A percentile compares a stretch with the other conserved stretches of the same genome.
phyloP scores from a whole-genome alignment of 2,888 invertebrate genomes.

The Nematopogon swammerdamellus region DNA sequence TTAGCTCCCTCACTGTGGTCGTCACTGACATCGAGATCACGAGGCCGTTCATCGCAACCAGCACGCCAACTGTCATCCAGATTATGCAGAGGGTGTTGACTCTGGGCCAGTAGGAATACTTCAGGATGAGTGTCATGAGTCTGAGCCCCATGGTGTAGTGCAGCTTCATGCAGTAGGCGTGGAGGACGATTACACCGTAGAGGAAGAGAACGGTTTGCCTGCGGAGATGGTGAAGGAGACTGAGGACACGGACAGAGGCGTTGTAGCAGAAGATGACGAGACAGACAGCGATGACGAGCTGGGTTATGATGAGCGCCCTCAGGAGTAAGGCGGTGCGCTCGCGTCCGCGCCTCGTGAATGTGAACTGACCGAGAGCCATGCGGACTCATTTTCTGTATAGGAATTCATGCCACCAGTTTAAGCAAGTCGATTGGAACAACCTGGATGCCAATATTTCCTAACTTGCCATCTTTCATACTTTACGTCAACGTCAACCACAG shows the following conservation, averaged over 20 bases:
- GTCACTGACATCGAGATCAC: not conserved
- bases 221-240: conserved; percentile 35
- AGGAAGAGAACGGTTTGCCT: conserved; percentile 37
- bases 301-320: conserved; percentile 36
- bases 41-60: conserved; percentile 33
- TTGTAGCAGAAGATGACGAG: conserved; percentile 47
- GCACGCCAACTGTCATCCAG: conserved; percentile 32
- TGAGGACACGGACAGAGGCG: conserved; percentile 33
- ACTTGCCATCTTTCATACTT: too few species aligned
- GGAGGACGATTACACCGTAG: conserved; percentile 34
- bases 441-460: too few species aligned
- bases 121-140: conserved; percentile 29
- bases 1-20: conserved; percentile 5
- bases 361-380: conserved; percentile 41
- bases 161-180: conserved; percentile 46
- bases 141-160: conserved; percentile 42
- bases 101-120: conserved; percentile 33
- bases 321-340: conserved; percentile 34
- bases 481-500: too few species aligned
- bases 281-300: conserved; percentile 36
- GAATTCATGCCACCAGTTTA: too few species aligned
- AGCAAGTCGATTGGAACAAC: too few species aligned
- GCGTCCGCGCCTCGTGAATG: conserved; percentile 35
- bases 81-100: conserved; percentile 20
- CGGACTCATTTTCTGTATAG: conserved; percentile 11